Conservation (phyloP, 2,888 invertebrate genomes). For the Mechanitis messenoides region DNA sequence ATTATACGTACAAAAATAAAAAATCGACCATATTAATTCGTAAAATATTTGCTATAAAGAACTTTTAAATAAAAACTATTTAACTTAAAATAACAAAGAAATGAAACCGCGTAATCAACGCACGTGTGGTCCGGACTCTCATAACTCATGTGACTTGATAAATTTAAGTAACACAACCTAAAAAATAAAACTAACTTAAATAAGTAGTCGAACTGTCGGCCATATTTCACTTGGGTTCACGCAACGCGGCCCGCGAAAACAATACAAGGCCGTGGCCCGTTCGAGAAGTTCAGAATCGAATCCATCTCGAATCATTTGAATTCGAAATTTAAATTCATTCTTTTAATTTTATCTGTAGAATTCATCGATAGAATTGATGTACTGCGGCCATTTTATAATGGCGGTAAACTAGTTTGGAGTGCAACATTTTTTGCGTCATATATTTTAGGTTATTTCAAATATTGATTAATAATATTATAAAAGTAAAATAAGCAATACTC, state of each 20-base stretch:
- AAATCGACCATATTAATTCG: background rate
- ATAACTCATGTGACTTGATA: conserved; percentile 75
- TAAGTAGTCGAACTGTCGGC: conserved; percentile 70
- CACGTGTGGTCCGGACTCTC: conserved; percentile 71
- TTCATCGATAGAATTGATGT: background rate
- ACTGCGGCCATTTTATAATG: too few relatives aligned
- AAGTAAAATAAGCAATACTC: too few relatives aligned
- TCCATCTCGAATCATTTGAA: conserved; percentile 5
- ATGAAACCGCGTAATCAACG: conserved; percentile 60
- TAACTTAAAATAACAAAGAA: background rate
- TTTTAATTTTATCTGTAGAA: conserved; percentile 2
- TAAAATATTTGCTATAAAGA: background rate
- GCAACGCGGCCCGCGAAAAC: conserved; percentile 72
- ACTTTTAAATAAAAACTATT: background rate
- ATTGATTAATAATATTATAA: background rate
- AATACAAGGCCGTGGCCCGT: conserved; percentile 67
- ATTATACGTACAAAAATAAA: background rate
- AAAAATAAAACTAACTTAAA: conserved; percentile 69
- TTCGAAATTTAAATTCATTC: background rate
- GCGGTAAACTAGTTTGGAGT: too few relatives aligned
- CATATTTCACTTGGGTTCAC: conserved; percentile 73
- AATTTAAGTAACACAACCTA: conserved; percentile 73
- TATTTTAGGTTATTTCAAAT: background rate
- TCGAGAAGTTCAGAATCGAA: conserved; percentile 15
- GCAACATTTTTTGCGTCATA: background rate